These are phyloP conservation scores for Tachina grossa DNA, from an alignment of 2,888 invertebrate genomes.

Conservation along the genomic window DNA sequence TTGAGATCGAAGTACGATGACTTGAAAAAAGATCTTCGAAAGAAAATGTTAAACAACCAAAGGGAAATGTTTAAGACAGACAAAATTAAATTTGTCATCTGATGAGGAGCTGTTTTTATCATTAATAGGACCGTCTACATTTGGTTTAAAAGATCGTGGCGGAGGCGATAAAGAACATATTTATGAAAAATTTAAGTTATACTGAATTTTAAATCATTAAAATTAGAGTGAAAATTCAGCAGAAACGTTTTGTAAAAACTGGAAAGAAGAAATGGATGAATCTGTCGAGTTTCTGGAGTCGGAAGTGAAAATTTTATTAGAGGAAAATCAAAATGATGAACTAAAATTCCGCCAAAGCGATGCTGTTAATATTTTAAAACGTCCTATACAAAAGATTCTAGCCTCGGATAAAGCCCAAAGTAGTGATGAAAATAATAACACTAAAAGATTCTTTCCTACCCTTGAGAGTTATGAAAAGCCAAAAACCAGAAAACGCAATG, in stretches of 20 bases:
- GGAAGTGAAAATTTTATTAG: too few relatives aligned
- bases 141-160: conserved; percentile 17
- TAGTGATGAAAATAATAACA: not conserved
- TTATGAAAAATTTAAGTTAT: not conserved
- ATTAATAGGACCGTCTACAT: not conserved
- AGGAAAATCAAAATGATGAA: too few relatives aligned
- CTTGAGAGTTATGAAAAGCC: conserved; percentile 20
- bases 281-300: too few relatives aligned
- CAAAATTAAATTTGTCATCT: not conserved
- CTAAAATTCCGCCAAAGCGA: conserved; percentile 23
- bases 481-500: conserved; percentile 2
- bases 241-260: too few relatives aligned
- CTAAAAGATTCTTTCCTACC: too few relatives aligned
- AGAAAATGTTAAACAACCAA: conserved; percentile 64
- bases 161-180: conserved; percentile 13
- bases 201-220: not conserved
- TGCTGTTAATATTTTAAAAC: conserved; percentile 19
- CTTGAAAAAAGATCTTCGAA: conserved; percentile 19
- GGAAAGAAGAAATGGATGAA: too few relatives aligned
- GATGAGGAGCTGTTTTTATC: conserved; percentile 14
- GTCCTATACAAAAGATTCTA: conserved; percentile 14
- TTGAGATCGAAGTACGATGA: conserved; percentile 42
- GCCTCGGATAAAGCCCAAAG: not conserved
- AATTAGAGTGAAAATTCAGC: too few relatives aligned
- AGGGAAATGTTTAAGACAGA: conserved; percentile 39